Percentiles rank a stretch among this genome's conserved stretches.
Evolutionary conservation across 37 sponge, comb jelly and placozoan genomes (phyloP).

Genomic region (Halisarca cf. caerulea): DNA sequence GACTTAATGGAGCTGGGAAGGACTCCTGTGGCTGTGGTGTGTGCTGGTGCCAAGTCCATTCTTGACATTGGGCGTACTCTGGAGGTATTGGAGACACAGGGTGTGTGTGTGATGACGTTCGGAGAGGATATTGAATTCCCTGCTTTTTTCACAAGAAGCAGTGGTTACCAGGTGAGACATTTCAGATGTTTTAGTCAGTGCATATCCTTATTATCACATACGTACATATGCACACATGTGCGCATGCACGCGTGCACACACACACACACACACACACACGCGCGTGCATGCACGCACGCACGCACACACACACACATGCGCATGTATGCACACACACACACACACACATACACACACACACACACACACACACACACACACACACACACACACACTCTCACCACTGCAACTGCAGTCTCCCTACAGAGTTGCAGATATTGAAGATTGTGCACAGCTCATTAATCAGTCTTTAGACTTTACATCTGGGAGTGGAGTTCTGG

Average conservation of each 20-base stretch:
- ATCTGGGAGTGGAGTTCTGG: slow-evolving; percentile 71
- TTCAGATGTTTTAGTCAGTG: slow-evolving; percentile 20
- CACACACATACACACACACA: too few relatives aligned
- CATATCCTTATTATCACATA: not conserved
- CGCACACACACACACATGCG: too few relatives aligned
- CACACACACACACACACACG: too few relatives aligned
- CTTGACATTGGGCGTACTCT: slow-evolving; percentile 93
- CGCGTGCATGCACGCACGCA: too few relatives aligned
- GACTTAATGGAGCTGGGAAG: slow-evolving; percentile 90
- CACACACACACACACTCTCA: too few relatives aligned
- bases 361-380: too few relatives aligned
- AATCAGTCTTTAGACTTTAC: slow-evolving; percentile 25
- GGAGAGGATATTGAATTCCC: slow-evolving; percentile 82
- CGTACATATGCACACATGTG: too few relatives aligned
- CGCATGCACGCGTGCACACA: too few relatives aligned
- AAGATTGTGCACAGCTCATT: slow-evolving; percentile 62
- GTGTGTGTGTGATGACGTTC: slow-evolving; percentile 79
- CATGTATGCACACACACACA: too few relatives aligned
- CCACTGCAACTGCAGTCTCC: slow-evolving; percentile 28
- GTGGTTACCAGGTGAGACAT: slow-evolving; percentile 63
- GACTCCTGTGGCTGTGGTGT: slow-evolving; percentile 97
- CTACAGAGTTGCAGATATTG: slow-evolving; percentile 28
- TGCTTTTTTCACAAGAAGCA: slow-evolving; percentile 87
- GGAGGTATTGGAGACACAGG: slow-evolving; percentile 91
- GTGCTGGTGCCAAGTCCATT: slow-evolving; percentile 96